These are phyloP conservation scores for Cephus nigrinus DNA, from an alignment of 2,888 invertebrate genomes.

Conservation along the genomic window DNA sequence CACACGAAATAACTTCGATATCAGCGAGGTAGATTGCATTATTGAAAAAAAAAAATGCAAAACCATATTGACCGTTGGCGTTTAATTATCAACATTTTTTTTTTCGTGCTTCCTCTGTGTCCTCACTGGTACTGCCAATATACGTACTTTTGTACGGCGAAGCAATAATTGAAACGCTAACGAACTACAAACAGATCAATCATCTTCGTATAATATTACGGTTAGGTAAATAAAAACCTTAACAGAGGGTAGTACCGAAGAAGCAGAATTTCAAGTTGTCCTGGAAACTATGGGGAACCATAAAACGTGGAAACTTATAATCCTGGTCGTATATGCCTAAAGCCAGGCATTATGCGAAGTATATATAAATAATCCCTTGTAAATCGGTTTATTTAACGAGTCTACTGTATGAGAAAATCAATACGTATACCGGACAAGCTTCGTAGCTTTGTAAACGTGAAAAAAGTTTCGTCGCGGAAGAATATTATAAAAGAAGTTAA, in stretches of 20 bases:
- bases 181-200: not conserved
- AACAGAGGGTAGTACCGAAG: not conserved
- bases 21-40: not conserved
- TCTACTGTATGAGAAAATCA: not conserved
- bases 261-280: not conserved
- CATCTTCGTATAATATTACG: not conserved
- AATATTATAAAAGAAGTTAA: not conserved
- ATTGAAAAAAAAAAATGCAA: not conserved
- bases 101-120: not conserved
- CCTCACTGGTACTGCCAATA: not conserved
- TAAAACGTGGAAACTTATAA: not conserved
- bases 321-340: not conserved
- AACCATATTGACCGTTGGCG: not conserved
- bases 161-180: not conserved
- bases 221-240: not conserved
- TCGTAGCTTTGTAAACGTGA: not conserved
- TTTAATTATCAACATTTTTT: not conserved
- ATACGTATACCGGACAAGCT: not conserved
- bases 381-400: not conserved
- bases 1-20: not conserved
- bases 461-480: not conserved
- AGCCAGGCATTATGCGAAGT: not conserved
- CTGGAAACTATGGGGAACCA: not conserved
- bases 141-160: not conserved
- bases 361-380: not conserved